A percentile compares a stretch with the other conserved stretches of the same genome.
Evolutionary conservation across 2,888 invertebrate genomes (phyloP).

Genomic region (Carpatolechia fugitivella): DNA sequence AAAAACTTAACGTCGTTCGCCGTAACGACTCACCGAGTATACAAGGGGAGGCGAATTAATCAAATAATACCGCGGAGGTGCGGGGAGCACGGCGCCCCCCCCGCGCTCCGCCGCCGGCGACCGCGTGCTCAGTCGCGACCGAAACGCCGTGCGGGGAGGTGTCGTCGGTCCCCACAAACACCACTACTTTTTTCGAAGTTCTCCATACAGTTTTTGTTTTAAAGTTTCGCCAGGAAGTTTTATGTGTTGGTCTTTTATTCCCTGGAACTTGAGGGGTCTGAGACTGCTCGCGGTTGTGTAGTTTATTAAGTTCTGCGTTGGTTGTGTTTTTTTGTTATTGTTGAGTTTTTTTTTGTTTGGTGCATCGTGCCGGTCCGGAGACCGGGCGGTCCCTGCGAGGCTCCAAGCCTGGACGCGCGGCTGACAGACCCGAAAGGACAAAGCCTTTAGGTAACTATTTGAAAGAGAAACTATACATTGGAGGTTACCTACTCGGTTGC

Average conservation of each 20-base stretch:
- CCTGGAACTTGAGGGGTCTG: conserved; percentile 56
- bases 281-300: conserved; percentile 62
- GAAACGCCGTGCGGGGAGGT: conserved; percentile 71
- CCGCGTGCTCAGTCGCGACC: conserved; percentile 77
- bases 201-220: conserved; percentile 69
- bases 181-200: conserved; percentile 78
- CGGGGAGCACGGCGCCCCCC: conserved; percentile 39
- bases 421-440: conserved; percentile 63
- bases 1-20: conserved; percentile 74
- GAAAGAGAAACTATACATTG: conserved; percentile 2
- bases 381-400: conserved; percentile 67
- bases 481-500: conserved; percentile 1
- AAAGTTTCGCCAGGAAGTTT: conserved; percentile 72
- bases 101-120: conserved; percentile 46
- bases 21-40: conserved; percentile 76
- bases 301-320: conserved; percentile 70
- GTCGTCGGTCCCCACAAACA: conserved; percentile 62
- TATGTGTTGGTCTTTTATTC: conserved; percentile 64
- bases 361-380: conserved; percentile 75
- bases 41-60: conserved; percentile 80
- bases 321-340: conserved; percentile 77
- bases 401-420: conserved; percentile 68
- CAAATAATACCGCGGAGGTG: conserved; percentile 77
- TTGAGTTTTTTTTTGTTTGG: conserved; percentile 75
- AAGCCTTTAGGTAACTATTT: conserved; percentile 76